These are phyloP conservation scores for Polyommatus icarus DNA, from an alignment of 2,888 invertebrate genomes.

Conservation along the genomic window DNA sequence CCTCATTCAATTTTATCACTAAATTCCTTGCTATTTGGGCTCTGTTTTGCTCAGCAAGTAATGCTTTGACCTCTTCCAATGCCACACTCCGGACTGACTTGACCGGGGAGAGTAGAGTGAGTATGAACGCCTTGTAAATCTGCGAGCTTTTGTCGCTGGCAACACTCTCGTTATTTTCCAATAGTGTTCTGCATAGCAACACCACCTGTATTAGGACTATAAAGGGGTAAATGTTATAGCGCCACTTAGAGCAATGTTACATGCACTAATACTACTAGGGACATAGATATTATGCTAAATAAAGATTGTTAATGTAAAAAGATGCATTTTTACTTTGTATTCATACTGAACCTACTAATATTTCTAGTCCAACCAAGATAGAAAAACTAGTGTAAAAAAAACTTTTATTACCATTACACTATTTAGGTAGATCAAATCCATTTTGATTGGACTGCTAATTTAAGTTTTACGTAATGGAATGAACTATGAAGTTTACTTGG, in stretches of 20 bases:
- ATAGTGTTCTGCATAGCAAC: constrained; percentile 85
- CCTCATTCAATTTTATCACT: constrained; percentile 83
- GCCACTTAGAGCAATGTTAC: constrained; percentile 45
- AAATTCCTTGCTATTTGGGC: constrained; percentile 83
- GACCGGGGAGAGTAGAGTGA: constrained; percentile 83
- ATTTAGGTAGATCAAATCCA: background rate
- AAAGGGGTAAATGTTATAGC: constrained; percentile 69
- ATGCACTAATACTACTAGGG: constrained; percentile 15
- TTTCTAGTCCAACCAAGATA: background rate
- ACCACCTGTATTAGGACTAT: constrained; percentile 84
- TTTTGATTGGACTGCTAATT: background rate
- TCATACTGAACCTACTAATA: background rate
- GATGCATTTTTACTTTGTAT: background rate
- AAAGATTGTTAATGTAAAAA: background rate
- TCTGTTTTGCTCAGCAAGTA: constrained; percentile 82
- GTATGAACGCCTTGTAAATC: constrained; percentile 85
- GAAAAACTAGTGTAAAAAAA: background rate
- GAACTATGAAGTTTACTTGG: background rate
- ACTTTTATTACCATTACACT: background rate
- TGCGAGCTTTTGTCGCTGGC: constrained; percentile 84
- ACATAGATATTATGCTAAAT: background rate
- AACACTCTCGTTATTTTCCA: constrained; percentile 85
- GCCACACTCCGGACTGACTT: constrained; percentile 83
- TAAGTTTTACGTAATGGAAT: background rate
- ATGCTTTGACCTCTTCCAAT: constrained; percentile 78